Conservation (phyloP, 2,113 vertebrate genomes). For the Edolisoma coerulescens region DNA sequence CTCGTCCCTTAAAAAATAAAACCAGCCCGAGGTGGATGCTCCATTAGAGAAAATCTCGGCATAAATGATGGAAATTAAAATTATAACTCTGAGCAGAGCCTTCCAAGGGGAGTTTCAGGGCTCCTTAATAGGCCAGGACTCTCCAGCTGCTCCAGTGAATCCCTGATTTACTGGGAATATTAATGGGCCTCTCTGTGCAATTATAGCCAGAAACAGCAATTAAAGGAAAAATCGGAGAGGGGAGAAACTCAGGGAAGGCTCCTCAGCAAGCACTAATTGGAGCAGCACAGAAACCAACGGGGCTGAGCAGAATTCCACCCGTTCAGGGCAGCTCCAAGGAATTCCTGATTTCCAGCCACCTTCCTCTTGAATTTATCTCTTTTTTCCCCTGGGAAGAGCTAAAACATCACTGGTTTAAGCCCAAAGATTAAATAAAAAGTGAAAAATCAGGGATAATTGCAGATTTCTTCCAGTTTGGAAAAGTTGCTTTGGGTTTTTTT, state of each 20-base stretch:
- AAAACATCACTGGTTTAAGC: neutral
- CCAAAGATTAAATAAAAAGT: neutral
- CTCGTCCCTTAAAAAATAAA: neutral
- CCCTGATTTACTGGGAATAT: neutral
- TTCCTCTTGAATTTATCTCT: neutral
- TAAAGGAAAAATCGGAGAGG: neutral
- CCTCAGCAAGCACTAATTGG: neutral
- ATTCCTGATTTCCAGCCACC: neutral
- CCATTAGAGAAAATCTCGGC: neutral
- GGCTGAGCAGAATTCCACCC: neutral
- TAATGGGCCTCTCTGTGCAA: conserved; percentile 7
- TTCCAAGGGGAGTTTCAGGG: neutral
- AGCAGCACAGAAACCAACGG: neutral
- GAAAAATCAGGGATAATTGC: neutral
- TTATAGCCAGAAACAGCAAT: conserved; percentile 17
- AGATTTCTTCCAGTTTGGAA: neutral
- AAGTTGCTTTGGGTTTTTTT: neutral
- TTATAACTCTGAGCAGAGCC: neutral
- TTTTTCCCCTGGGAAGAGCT: neutral
- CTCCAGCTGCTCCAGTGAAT: neutral
- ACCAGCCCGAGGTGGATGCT: neutral
- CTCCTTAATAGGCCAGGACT: conserved; percentile 15
- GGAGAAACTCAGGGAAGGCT: neutral
- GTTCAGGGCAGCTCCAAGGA: neutral
- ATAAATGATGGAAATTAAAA: conserved; percentile 14